Evolutionary conservation across 2,888 invertebrate genomes (phyloP).

Genomic region (Odontothrips loti): DNA sequence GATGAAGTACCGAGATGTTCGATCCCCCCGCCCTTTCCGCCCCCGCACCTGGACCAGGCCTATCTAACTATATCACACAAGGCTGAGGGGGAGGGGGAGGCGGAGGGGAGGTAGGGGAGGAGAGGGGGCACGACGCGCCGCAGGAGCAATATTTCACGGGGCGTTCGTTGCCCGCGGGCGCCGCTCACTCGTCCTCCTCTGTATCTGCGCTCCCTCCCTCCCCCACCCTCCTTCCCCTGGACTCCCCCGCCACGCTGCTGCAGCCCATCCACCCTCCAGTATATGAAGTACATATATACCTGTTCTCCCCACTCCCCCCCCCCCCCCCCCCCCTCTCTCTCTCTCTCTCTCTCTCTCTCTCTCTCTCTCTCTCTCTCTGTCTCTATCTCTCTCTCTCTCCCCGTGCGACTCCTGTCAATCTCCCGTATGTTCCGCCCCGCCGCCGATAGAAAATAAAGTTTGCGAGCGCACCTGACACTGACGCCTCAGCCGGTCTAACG

Average conservation of each 20-base stretch:
- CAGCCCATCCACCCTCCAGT: no score
- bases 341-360: conserved; percentile 1
- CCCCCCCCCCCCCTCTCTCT: not conserved
- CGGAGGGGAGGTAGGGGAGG: not conserved
- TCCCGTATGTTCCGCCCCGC: no score
- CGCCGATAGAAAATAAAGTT: no score
- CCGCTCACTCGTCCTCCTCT: not conserved
- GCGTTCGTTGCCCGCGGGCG: not conserved
- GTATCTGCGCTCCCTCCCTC: not conserved
- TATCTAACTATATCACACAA: not conserved
- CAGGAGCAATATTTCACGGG: conserved; percentile 6
- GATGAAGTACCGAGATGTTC: no score
- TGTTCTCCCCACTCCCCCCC: not conserved
- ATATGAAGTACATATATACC: no score
- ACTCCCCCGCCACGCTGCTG: not conserved
- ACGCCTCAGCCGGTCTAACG: no score
- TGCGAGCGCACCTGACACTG: no score
- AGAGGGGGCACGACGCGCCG: not conserved
- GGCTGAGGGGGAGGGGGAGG: not conserved
- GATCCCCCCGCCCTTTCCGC: not conserved
- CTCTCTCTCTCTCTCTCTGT: not conserved
- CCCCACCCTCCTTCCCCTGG: not conserved
- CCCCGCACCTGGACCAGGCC: not conserved
- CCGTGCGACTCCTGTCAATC: no score
- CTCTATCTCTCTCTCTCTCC: no score